These are phyloP conservation scores for Unio delphinus DNA, from an alignment of 2,888 invertebrate species.

Conservation along the genomic window DNA sequence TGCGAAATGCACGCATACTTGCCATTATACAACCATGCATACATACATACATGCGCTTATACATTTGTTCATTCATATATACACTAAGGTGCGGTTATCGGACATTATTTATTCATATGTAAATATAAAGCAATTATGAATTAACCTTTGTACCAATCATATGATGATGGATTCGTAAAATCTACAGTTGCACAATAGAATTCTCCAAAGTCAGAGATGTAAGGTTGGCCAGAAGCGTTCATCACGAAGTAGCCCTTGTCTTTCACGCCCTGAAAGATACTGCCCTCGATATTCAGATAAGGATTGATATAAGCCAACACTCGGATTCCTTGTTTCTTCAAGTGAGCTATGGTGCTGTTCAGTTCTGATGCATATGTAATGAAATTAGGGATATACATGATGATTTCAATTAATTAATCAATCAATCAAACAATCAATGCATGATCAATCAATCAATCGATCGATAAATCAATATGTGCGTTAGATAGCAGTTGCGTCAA, in stretches of 20 bases:
- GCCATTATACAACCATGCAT: too few species aligned
- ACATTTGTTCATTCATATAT: too few species aligned
- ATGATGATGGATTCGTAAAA: constrained; percentile 58
- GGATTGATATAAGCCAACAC: constrained; percentile 64
- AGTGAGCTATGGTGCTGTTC: constrained; percentile 33
- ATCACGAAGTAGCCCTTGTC: constrained; percentile 50
- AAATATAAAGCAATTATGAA: too few species aligned
- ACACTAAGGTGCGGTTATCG: too few species aligned
- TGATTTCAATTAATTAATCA: too few species aligned
- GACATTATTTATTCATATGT: too few species aligned
- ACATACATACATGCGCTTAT: too few species aligned
- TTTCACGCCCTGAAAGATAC: constrained; percentile 49
- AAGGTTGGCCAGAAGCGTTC: constrained; percentile 43
- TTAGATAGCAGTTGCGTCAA: too few species aligned
- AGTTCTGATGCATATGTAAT: constrained; percentile 37
- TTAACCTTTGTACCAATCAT: constrained; percentile 62
- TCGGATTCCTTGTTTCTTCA: constrained; percentile 43
- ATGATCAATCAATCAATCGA: too few species aligned
- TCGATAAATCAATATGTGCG: too few species aligned
- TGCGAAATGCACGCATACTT: too few species aligned
- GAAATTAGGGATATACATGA: neutral
- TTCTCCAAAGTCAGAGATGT: constrained; percentile 57
- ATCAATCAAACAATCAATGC: too few species aligned
- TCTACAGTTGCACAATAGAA: constrained; percentile 62
- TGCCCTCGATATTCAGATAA: constrained; percentile 53